These are phyloP conservation scores for Mastigias papua DNA, from an alignment of 30 jellyfish, hydroid and myxozoan species.

Conservation along the genomic window DNA sequence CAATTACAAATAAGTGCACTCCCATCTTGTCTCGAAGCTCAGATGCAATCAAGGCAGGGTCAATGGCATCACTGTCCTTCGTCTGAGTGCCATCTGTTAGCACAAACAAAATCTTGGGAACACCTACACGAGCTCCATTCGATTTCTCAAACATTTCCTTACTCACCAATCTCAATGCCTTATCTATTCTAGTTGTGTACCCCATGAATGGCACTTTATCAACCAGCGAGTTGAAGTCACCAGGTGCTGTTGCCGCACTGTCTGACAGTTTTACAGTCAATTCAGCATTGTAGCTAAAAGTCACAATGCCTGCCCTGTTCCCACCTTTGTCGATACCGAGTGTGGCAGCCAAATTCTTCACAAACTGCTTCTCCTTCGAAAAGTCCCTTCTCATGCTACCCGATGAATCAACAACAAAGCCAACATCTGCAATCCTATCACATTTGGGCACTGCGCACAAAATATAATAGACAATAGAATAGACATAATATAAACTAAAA, in stretches of 20 bases:
- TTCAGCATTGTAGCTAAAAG: conserved; percentile 89
- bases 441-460: conserved; percentile 11
- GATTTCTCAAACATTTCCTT: conserved; percentile 64
- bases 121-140: conserved; percentile 76
- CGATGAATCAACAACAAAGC: conserved; percentile 89
- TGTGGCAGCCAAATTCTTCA: conserved; percentile 77
- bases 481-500: too few relatives aligned
- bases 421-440: conserved; percentile 64
- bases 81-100: conserved; percentile 96
- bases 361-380: conserved; percentile 87
- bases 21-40: conserved; percentile 77
- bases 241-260: conserved; percentile 25
- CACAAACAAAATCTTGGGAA: conserved; percentile 73
- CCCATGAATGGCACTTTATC: conserved; percentile 87
- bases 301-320: conserved; percentile 85
- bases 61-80: conserved; percentile 80
- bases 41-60: conserved; percentile 79
- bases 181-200: conserved; percentile 89
- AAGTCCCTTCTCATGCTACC: conserved; percentile 80
- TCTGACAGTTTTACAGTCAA: conserved; percentile 70
- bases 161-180: conserved; percentile 76
- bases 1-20: conserved; percentile 64
- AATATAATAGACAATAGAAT: too few relatives aligned
- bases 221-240: conserved; percentile 74
- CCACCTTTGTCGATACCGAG: conserved; percentile 71